Evolutionary conservation across 2,113 vertebrate species (phyloP), one percentile per base, ranked within the genome.

Genomic region (Hydrochoerus hydrochaeris): DNA sequence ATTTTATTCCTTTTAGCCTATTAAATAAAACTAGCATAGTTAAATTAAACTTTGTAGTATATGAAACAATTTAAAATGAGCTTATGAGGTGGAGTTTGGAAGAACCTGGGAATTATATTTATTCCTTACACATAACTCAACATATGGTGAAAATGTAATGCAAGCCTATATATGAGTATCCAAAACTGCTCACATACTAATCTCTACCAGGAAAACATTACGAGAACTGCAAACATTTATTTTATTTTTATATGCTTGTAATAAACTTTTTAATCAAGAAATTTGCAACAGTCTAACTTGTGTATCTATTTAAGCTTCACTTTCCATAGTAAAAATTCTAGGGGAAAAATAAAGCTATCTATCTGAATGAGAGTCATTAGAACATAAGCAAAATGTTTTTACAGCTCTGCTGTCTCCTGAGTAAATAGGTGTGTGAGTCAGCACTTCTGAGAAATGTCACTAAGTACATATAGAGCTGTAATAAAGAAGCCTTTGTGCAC

Each of bases 1-100:
- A 81, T 85, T 85, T 90, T 69, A 87, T 87, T 93, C 62, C 73
- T 78, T 93, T 94, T 97, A 94, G 90, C 44, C 94, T 93, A 81
- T 67, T 93, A 93, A 96, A 73, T 94, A 88, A 95, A 96, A 90
- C 41, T 75, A 92, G 62, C n/a, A 17, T 28, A 8, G 46, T 63
- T 94, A 92, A 87, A 96, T 92, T 92, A 90, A 94, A 88, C 82
- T 96, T 91, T 73, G 35, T 22, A 88, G 62, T 49, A 4, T 87
- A 30, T 90, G 54, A 92, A 94, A 81, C 80, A 77, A 78, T 67
- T 73, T 80, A 62, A 41, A 49, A 54, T 28, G 22, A 82, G 20
- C 54, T 95, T 83, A 52, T 60, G 28, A 86, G 11, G 54, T 19
- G 35, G 67, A 65, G 24, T 32, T 30, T 86, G 52, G 62, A 84